These are phyloP conservation scores for Mystacides longicornis DNA, from an alignment of 2,888 invertebrate genomes.

Conservation along the genomic window DNA sequence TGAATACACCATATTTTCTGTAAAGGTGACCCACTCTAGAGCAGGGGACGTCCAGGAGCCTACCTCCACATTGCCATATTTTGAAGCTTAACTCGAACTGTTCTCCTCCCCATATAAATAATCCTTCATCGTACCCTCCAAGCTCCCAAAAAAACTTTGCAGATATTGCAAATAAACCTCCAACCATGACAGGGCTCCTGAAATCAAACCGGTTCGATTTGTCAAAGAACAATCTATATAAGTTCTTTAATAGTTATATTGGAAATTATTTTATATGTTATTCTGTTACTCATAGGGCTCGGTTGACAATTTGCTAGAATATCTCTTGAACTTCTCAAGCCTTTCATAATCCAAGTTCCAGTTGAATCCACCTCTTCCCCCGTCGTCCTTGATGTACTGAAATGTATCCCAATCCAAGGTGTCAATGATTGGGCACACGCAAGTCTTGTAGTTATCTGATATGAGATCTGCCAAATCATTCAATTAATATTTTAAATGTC, in stretches of 20 bases:
- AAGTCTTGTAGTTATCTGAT: constrained; percentile 72
- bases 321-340: constrained; percentile 66
- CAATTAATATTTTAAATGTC: not conserved
- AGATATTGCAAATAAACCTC: constrained; percentile 93
- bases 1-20: constrained; percentile 78
- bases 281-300: constrained; percentile 77
- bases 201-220: too few relatives aligned
- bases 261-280: too few relatives aligned
- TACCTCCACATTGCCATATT: constrained; percentile 93
- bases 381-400: constrained; percentile 88
- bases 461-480: constrained; percentile 66
- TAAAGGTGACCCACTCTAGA: constrained; percentile 89
- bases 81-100: constrained; percentile 96
- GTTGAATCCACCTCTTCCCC: constrained; percentile 90
- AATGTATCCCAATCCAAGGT: constrained; percentile 86
- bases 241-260: too few relatives aligned
- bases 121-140: constrained; percentile 85
- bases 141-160: constrained; percentile 91
- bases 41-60: constrained; percentile 86
- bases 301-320: constrained; percentile 50
- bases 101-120: constrained; percentile 97
- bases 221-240: too few relatives aligned
- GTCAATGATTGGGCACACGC: constrained; percentile 91
- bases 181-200: constrained; percentile 95
- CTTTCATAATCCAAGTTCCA: constrained; percentile 97